phyloP scores from a whole-genome alignment of 2,797 vertebrate species.

The Myotis vivesi region DNA sequence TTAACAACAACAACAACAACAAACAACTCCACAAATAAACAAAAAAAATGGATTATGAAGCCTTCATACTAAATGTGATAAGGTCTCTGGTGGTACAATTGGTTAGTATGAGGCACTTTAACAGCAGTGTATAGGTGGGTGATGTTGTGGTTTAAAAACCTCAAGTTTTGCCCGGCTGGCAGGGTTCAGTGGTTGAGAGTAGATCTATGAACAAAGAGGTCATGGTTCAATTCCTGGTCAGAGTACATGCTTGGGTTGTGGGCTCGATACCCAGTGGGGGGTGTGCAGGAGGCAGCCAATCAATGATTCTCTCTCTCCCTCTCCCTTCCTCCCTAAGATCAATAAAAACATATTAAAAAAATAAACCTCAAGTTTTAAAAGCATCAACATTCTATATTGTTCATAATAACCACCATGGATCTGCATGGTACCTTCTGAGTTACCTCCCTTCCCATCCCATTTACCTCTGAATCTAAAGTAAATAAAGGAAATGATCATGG shows the following conservation, averaged over 20 bases:
- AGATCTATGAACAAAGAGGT: too few relatives aligned
- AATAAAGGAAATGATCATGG: neutral
- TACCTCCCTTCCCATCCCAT: neutral
- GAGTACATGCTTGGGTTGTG: too few relatives aligned
- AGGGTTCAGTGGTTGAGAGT: too few relatives aligned
- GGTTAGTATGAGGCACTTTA: neutral
- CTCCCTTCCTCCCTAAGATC: too few relatives aligned
- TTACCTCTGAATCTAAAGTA: slow-evolving; percentile 21
- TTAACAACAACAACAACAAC: too few relatives aligned
- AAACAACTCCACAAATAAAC: too few relatives aligned
- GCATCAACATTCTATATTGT: neutral
- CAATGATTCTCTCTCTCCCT: too few relatives aligned
- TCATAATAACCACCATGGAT: neutral
- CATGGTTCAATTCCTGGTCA: neutral
- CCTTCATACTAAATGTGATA: too few relatives aligned
- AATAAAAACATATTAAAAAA: too few relatives aligned
- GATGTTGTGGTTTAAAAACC: neutral
- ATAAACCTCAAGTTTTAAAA: neutral
- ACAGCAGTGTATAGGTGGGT: neutral
- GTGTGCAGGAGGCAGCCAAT: too few relatives aligned
- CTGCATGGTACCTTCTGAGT: neutral
- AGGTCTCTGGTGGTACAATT: neutral
- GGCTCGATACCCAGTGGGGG: too few relatives aligned
- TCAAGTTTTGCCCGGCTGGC: neutral
- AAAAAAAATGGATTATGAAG: too few relatives aligned